Evolutionary conservation across 2,888 invertebrate species (phyloP).

Genomic region (Neria commutata): DNA sequence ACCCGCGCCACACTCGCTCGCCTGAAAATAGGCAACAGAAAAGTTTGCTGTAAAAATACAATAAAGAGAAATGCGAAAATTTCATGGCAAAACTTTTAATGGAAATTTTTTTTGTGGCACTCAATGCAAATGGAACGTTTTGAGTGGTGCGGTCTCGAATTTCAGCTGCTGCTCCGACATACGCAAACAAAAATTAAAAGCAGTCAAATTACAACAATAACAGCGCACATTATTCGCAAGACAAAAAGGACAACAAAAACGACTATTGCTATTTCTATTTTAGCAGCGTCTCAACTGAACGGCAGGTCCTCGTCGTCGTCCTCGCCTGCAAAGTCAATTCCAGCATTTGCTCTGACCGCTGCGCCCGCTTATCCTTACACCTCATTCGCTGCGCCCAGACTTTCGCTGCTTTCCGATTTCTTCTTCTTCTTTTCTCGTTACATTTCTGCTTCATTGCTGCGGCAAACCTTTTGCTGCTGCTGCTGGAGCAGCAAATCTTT

Average conservation of each 20-base stretch:
- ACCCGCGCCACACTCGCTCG: constrained; percentile 26
- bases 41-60: constrained; percentile 16
- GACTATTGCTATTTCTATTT: no score
- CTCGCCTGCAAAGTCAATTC: constrained; percentile 13
- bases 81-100: background rate
- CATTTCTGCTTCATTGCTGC: no score
- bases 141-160: constrained; percentile 13
- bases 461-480: no score
- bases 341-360: constrained; percentile 24
- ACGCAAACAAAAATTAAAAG: constrained; percentile 10
- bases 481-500: background rate
- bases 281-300: no score
- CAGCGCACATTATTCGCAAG: constrained; percentile 9
- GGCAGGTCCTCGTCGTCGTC: constrained; percentile 37
- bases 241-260: background rate
- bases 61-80: constrained; percentile 3
- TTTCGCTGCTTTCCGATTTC: no score
- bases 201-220: constrained; percentile 20
- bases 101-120: background rate
- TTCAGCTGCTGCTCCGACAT: constrained; percentile 6
- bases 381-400: background rate
- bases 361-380: constrained; percentile 15
- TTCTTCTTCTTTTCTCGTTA: no score
- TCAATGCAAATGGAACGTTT: background rate
- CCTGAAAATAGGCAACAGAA: constrained; percentile 29